Conservation (phyloP, 1,140 invertebrate species). For the Drosophila lacertosa region DNA sequence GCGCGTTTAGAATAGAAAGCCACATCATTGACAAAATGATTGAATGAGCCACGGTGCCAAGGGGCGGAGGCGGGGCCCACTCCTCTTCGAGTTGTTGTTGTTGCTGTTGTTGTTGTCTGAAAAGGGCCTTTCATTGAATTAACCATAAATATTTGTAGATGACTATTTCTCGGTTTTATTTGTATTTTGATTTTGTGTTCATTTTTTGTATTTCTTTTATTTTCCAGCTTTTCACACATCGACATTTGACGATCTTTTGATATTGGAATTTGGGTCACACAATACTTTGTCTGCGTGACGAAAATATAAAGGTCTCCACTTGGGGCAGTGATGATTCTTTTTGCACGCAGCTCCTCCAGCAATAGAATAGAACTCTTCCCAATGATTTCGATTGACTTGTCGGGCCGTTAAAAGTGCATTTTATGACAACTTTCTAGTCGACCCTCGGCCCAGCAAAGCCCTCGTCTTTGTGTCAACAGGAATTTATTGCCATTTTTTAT, state of each 20-base stretch:
- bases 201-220: conserved; percentile 35
- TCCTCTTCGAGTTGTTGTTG: neutral
- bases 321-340: conserved; percentile 9
- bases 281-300: conserved; percentile 1
- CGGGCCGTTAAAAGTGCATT: conserved; percentile 14
- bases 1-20: conserved; percentile 53
- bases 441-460: neutral
- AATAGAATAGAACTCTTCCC: neutral
- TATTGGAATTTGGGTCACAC: conserved; percentile 65
- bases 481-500: conserved; percentile 71
- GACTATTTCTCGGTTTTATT: conserved; percentile 50
- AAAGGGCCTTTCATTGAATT: conserved; percentile 59
- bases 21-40: conserved; percentile 79
- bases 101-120: conserved; percentile 15
- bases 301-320: neutral
- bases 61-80: conserved; percentile 2
- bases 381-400: conserved; percentile 9
- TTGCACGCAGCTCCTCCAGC: conserved; percentile 16
- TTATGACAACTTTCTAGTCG: conserved; percentile 38
- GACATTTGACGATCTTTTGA: conserved; percentile 42
- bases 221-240: conserved; percentile 65
- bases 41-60: conserved; percentile 69
- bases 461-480: conserved; percentile 26
- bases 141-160: conserved; percentile 75
- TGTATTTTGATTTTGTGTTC: conserved; percentile 31